phyloP scores from a whole-genome alignment of 2,797 vertebrate species.

The Carapus acus region DNA sequence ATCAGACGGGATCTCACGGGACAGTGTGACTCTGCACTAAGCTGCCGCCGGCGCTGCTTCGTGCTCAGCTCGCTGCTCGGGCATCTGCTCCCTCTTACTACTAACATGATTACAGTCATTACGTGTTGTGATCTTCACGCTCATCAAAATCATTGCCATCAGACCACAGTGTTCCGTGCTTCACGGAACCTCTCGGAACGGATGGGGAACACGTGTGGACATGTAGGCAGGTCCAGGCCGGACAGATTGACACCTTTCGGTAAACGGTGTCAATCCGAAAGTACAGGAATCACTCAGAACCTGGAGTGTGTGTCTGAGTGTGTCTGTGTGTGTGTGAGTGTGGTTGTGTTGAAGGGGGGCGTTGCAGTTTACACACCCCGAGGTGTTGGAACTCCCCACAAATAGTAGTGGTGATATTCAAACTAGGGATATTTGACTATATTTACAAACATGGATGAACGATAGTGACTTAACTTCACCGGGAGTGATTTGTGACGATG shows the following conservation, averaged over 20 bases:
- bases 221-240: neutral
- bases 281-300: conserved; percentile 2
- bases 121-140: neutral
- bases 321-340: too few species aligned
- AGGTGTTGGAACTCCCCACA: too few species aligned
- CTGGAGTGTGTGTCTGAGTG: neutral
- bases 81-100: neutral
- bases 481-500: too few species aligned
- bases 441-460: too few species aligned
- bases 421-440: too few species aligned
- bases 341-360: too few species aligned
- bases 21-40: conserved; percentile 24
- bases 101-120: conserved; percentile 1
- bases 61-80: conserved; percentile 8
- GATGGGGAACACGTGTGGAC: neutral
- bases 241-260: neutral
- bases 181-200: neutral
- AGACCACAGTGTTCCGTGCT: conserved; percentile 10
- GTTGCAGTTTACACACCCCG: too few species aligned
- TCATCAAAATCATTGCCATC: neutral
- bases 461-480: too few species aligned
- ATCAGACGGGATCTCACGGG: conserved; percentile 24
- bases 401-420: too few species aligned
- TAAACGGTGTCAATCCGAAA: conserved; percentile 1
- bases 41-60: neutral